These are phyloP conservation scores for Heterotilapia buettikoferi DNA, from an alignment of 2,113 vertebrate genomes.

Conservation along the genomic window DNA sequence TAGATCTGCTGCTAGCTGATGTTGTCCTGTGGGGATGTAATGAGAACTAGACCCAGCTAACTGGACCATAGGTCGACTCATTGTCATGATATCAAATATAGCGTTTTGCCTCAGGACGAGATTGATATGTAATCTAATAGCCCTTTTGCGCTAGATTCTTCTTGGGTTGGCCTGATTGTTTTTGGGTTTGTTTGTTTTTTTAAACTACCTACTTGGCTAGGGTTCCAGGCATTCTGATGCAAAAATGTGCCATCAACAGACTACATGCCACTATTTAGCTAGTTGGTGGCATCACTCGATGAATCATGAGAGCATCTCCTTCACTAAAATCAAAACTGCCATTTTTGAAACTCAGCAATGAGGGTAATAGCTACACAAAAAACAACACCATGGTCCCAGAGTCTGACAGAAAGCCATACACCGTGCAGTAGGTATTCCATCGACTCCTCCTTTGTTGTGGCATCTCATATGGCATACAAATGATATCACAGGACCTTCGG, in stretches of 20 bases:
- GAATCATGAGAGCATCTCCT: background rate
- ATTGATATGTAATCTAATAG: background rate
- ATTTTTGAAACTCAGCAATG: background rate
- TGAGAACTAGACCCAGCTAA: background rate
- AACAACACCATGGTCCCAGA: background rate
- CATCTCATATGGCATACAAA: background rate
- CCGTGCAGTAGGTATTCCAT: background rate
- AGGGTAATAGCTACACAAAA: background rate
- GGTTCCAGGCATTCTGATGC: background rate
- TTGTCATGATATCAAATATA: background rate
- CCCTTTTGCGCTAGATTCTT: background rate
- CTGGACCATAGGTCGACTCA: background rate
- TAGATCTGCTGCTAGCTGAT: background rate
- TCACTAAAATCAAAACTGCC: background rate
- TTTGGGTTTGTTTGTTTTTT: background rate
- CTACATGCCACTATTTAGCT: background rate
- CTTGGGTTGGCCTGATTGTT: background rate
- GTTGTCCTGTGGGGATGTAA: background rate
- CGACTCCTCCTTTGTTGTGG: background rate
- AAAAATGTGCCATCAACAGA: background rate
- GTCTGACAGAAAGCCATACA: background rate
- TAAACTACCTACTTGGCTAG: background rate
- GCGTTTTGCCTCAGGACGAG: background rate
- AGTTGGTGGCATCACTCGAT: background rate
- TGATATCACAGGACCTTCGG: background rate